Percentiles rank a stretch among this genome's conserved stretches.
Conservation (phyloP, 2,113 vertebrate species). For the Siniperca knerii region DNA sequence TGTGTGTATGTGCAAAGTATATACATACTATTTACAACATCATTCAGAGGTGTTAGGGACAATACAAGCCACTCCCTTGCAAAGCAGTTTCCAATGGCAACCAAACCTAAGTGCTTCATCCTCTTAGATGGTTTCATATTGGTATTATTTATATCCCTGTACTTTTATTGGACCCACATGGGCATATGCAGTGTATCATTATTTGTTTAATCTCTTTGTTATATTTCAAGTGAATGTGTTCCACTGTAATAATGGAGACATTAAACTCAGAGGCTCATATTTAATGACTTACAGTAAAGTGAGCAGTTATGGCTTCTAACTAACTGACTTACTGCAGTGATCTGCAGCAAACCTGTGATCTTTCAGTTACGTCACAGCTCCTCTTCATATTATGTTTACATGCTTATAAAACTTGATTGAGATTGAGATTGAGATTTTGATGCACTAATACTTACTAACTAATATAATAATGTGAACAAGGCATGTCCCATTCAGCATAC, state of each 20-base stretch:
- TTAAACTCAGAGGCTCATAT: constrained; percentile 9
- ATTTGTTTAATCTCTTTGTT: constrained; percentile 45
- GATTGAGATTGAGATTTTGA: neutral
- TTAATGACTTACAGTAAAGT: neutral
- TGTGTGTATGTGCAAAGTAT: neutral
- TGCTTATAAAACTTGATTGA: neutral
- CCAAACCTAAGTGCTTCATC: constrained; percentile 36
- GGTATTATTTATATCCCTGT: constrained; percentile 56
- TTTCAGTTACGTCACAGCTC: neutral
- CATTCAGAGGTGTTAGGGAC: constrained; percentile 12
- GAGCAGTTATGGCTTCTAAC: neutral
- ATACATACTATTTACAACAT: neutral
- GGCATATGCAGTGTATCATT: constrained; percentile 25
- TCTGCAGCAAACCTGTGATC: neutral
- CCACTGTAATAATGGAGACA: constrained; percentile 1
- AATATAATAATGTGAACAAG: neutral
- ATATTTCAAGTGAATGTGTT: constrained; percentile 12
- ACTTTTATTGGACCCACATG: constrained; percentile 45
- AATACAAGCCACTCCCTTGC: constrained; percentile 39
- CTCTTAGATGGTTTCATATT: constrained; percentile 27
- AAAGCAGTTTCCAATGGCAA: constrained; percentile 79
- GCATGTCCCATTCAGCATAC: neutral
- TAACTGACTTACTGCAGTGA: neutral
- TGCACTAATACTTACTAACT: neutral
- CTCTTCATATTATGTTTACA: neutral